phyloP scores from a whole-genome alignment of 2,797 vertebrate species.

The Hemitrygon akajei region DNA sequence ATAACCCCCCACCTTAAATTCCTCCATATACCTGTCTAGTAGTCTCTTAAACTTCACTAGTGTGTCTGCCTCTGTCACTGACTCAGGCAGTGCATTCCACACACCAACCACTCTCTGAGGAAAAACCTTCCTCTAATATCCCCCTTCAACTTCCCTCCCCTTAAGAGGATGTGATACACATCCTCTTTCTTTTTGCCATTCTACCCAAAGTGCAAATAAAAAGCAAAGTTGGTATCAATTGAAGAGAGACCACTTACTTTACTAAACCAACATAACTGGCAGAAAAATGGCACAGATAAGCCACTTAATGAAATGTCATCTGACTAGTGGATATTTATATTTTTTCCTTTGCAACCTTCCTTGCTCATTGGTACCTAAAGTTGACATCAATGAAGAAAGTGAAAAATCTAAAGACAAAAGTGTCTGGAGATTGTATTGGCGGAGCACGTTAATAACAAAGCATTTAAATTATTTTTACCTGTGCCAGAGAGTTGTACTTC shows the following conservation, averaged over 20 bases:
- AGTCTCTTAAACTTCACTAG: no score
- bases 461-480: constrained; percentile 54
- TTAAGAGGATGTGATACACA: no score
- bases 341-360: not conserved
- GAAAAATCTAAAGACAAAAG: not conserved
- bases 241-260: not conserved
- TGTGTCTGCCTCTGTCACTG: no score
- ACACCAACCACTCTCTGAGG: no score
- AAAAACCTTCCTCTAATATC: no score
- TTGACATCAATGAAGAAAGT: not conserved
- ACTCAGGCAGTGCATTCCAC: no score
- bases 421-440: not conserved
- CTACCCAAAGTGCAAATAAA: no score
- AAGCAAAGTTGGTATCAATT: not conserved
- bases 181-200: no score
- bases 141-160: no score
- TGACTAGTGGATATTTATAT: not conserved
- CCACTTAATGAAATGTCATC: not conserved
- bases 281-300: not conserved
- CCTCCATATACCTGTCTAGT: no score
- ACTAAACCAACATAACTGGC: not conserved
- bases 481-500: constrained; percentile 73
- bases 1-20: no score
- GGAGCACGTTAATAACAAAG: not conserved
- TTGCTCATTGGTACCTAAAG: not conserved